Base-by-base conservation (phyloP, 2,113 vertebrate genomes). In the Machaerirhynchus nigripectus region DNA sequence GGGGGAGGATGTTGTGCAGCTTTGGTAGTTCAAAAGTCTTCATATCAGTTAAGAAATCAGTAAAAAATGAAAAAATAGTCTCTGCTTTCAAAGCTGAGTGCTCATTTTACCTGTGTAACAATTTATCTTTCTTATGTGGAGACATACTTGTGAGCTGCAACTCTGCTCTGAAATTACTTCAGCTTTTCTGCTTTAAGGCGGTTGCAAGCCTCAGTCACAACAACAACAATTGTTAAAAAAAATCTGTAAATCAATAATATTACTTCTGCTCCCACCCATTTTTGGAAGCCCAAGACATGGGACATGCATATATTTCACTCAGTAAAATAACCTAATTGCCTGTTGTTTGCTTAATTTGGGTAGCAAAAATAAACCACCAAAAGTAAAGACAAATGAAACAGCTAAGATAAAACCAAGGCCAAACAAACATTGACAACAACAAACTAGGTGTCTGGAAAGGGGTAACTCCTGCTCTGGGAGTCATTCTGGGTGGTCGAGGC, bases 311-410 rank as follows among this genome's bases (percentile, higher is more conserved):
- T 77, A 46, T 77, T 83, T 80, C 64, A 84, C 60, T 63, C 40
- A 39, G 31, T 28, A 78, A 68, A 95, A 55, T 40, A 88, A 40
- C 26, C 26, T 86, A 90, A 95, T 90, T 90, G 83, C 44, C 53
- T 86, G 52, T 77, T 74, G 67, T 87, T 97, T 93, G 79, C 33
- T 86, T 80, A 70, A 83, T 90, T 90, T 88, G 59, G 31, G 75
- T 86, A 90, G 79, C 71, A 90, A 93, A 96, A 96, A 96, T 67
- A 96, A 96, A 93, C 76, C 23, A 92, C 49, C 82, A 84, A 77
- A 90, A 73, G 13, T 30, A 93, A 88, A 93, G 95, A 94, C 15
- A 35, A 94, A 86, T 70, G 64, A 91, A 94, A 87, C 39, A 70
- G 52, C 76, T 52, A 83, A 90, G 92, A 92, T 94, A 96, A 95